Evolutionary conservation across 2,113 vertebrate species (phyloP), one percentile per base, ranked within the genome.

Genomic region (Speoplatyrhinus poulsoni): DNA sequence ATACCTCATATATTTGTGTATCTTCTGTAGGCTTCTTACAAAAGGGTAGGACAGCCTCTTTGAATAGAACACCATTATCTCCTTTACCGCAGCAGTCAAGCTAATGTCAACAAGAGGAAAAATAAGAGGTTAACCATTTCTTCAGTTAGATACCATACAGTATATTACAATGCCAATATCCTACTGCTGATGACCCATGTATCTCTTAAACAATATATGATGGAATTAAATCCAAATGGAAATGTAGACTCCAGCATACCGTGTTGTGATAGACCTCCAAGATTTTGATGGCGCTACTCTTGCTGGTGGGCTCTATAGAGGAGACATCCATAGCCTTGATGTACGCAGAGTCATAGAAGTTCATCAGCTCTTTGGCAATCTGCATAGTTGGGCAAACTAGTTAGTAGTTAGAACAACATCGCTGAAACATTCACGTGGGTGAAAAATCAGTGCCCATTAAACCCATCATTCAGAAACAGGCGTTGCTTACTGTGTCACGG

Each of bases 341-440:
- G 79, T 95, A 91, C 0, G 95, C 97, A 1, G 94, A 89, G 77
- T 98, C 95, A 0, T 99, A 99, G 91, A 99, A 99, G 87, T 92
- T 92, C 74, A 95, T 97, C 84, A 98, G 82, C 0, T 98, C 96
- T 86, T 95, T 96, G 78, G 96, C 95, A 67, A 98, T 94, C 98
- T 99, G 87, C 26, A 72, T 71, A 66, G 58, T n/a, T 7, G 10
- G 16, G 48, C 1, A n/a, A 10, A n/a, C 50, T 58, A 17, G 17
- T 62, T 62, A 26, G 26, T 26, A 26, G 26, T 26, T 11, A 52
- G 15, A 56, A 48, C 41, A 33, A 12, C 33, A 56, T 67, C 56
- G 48, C 17, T 46, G 6, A n/a, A 69, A 56, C 26, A 60, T 60
- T 62, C 26, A n/a, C 9, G 17, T 33, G 56, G 10, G 60, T 36